These are phyloP conservation scores for Suillia variegata DNA, from an alignment of 2,888 invertebrate genomes.

Conservation along the genomic window DNA sequence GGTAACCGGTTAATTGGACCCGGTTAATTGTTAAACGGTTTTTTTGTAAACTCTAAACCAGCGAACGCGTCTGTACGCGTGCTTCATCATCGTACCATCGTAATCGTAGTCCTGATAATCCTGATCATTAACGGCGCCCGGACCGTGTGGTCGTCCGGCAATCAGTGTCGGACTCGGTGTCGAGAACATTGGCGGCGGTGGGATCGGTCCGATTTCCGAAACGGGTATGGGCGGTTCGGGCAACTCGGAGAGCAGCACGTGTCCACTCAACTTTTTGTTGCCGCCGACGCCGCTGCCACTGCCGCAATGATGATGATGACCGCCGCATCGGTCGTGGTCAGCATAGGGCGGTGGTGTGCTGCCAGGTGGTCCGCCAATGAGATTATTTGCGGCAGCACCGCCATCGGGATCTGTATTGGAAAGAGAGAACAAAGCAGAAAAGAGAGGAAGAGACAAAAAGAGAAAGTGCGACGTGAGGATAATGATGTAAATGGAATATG, in stretches of 20 bases:
- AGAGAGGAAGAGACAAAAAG: conserved; percentile 6
- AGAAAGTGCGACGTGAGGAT: conserved; percentile 7
- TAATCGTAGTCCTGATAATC: conserved; percentile 68
- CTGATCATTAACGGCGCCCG: conserved; percentile 59
- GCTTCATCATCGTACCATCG: conserved; percentile 65
- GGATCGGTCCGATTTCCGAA: conserved; percentile 91
- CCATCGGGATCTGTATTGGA: conserved; percentile 68
- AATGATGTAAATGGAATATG: not conserved
- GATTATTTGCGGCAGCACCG: conserved; percentile 41
- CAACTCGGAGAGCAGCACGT: conserved; percentile 80
- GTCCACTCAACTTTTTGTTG: conserved; percentile 61
- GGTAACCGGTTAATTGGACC: no score
- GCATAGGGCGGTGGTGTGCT: conserved; percentile 58
- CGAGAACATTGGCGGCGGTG: conserved; percentile 95
- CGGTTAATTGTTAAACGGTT: no score
- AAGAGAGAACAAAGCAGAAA: conserved; percentile 36
- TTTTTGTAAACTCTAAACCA: no score
- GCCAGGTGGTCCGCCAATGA: conserved; percentile 56
- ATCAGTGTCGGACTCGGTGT: conserved; percentile 78
- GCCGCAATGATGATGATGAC: conserved; percentile 50
- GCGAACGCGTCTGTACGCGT: no score
- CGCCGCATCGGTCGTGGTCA: conserved; percentile 44
- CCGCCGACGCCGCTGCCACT: conserved; percentile 48
- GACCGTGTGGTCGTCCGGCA: conserved; percentile 64
- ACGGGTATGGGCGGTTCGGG: conserved; percentile 91